Conservation (phyloP, 2,797 vertebrate genomes). For the Jordanella pulchra region DNA sequence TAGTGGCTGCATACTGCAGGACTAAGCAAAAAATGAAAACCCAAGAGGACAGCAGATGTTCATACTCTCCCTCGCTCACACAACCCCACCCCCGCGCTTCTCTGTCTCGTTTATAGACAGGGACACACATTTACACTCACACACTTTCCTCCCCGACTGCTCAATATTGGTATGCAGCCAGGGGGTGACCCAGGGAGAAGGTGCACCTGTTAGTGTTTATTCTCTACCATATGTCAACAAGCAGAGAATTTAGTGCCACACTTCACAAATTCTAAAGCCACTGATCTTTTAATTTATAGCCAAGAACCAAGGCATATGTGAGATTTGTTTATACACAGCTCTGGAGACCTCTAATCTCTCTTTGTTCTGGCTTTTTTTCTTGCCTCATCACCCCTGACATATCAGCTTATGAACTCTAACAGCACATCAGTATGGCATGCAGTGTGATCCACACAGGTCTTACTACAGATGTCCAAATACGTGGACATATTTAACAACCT, state of each 20-base stretch:
- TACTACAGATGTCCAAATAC: slow-evolving; percentile 4
- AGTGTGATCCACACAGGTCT: background rate
- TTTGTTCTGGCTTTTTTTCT: slow-evolving; percentile 39
- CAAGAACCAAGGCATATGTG: slow-evolving; percentile 24
- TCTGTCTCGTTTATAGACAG: slow-evolving; percentile 58
- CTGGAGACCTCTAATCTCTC: slow-evolving; percentile 25
- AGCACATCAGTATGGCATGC: slow-evolving; percentile 1
- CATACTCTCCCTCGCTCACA: slow-evolving; percentile 51
- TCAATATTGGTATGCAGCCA: slow-evolving; percentile 61
- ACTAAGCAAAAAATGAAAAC: slow-evolving; percentile 78
- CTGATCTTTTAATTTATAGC: slow-evolving; percentile 52
- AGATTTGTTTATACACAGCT: slow-evolving; percentile 26
- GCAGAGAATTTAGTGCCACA: slow-evolving; percentile 39
- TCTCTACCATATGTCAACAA: slow-evolving; percentile 64
- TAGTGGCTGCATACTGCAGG: slow-evolving; percentile 74
- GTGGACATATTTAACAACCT: slow-evolving; percentile 1
- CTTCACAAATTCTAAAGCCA: slow-evolving; percentile 31
- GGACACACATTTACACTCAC: slow-evolving; percentile 36
- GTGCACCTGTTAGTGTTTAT: slow-evolving; percentile 74
- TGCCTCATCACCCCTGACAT: slow-evolving; percentile 28
- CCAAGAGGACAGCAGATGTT: slow-evolving; percentile 78
- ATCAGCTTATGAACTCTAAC: slow-evolving; percentile 16
- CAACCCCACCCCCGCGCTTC: slow-evolving; percentile 22
- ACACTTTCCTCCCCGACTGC: slow-evolving; percentile 32
- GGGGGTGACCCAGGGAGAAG: slow-evolving; percentile 68